phyloP scores from a whole-genome alignment of 2,888 invertebrate genomes.

The Ormyrus thymus region DNA sequence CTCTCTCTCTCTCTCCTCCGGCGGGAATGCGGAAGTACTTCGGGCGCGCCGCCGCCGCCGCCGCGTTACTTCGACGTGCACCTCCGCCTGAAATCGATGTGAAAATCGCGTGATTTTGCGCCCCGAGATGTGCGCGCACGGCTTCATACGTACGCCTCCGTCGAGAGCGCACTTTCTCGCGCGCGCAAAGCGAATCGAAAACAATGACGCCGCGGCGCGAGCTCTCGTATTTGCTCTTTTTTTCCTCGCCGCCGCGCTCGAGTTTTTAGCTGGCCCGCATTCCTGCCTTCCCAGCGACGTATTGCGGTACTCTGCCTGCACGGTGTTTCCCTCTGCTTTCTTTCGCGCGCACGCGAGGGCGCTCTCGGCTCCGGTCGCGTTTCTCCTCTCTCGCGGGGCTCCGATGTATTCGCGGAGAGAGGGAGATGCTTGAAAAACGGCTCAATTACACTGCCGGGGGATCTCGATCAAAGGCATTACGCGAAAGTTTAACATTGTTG shows the following conservation, averaged over 20 bases:
- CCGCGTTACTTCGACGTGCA: constrained; percentile 42
- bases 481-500: too few species aligned
- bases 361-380: too few species aligned
- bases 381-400: too few species aligned
- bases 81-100: constrained; percentile 63
- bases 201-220: constrained; percentile 39
- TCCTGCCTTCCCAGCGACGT: not conserved
- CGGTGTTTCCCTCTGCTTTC: constrained; percentile 27
- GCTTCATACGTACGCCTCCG: not conserved
- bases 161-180: constrained; percentile 30
- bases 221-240: constrained; percentile 17
- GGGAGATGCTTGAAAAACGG: too few species aligned
- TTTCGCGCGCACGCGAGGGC: constrained; percentile 4
- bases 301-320: constrained; percentile 20
- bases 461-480: too few species aligned
- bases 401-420: too few species aligned
- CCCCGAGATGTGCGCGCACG: constrained; percentile 53
- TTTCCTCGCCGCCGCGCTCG: constrained; percentile 2
- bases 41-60: constrained; percentile 54
- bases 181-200: constrained; percentile 41
- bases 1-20: constrained; percentile 11
- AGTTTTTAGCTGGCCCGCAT: constrained; percentile 35
- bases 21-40: constrained; percentile 62
- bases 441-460: too few species aligned
- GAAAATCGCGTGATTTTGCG: constrained; percentile 64